phyloP scores from a whole-genome alignment of 1,140 invertebrate genomes.

The Mycetomoellerius zeteki region DNA sequence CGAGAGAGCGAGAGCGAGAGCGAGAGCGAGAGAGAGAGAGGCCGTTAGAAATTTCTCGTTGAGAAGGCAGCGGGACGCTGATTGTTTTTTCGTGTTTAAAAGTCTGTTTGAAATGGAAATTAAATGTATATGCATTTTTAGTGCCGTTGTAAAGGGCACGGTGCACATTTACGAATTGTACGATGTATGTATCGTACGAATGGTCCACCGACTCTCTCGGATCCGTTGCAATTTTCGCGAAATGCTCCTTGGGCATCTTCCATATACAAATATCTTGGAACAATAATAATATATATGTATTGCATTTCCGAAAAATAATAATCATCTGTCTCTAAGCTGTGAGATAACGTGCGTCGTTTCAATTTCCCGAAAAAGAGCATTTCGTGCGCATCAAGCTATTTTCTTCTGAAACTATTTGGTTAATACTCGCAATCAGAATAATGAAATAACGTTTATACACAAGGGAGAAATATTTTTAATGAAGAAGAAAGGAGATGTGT shows the following conservation, averaged over 20 bases:
- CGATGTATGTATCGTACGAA: constrained; percentile 13
- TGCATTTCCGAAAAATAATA: neutral
- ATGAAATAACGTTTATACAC: constrained; percentile 7
- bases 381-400: neutral
- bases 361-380: neutral
- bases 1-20: neutral
- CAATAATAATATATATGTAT: neutral
- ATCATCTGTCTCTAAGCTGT: neutral
- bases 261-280: neutral
- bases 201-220: constrained; percentile 44
- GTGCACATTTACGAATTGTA: constrained; percentile 12
- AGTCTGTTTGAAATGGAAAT: constrained; percentile 23
- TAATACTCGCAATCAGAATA: neutral
- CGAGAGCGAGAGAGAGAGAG: neutral
- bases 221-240: constrained; percentile 25
- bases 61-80: neutral
- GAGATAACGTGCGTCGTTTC: neutral
- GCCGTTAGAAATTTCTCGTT: constrained; percentile 33
- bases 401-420: neutral
- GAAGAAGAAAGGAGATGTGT: neutral
- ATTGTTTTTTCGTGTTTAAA: constrained; percentile 31
- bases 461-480: constrained; percentile 37
- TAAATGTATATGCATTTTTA: constrained; percentile 12
- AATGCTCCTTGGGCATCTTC: constrained; percentile 29
- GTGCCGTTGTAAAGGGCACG: neutral